These are phyloP conservation scores for Falco cherrug DNA, from an alignment of 2,797 vertebrate species.

Conservation along the genomic window DNA sequence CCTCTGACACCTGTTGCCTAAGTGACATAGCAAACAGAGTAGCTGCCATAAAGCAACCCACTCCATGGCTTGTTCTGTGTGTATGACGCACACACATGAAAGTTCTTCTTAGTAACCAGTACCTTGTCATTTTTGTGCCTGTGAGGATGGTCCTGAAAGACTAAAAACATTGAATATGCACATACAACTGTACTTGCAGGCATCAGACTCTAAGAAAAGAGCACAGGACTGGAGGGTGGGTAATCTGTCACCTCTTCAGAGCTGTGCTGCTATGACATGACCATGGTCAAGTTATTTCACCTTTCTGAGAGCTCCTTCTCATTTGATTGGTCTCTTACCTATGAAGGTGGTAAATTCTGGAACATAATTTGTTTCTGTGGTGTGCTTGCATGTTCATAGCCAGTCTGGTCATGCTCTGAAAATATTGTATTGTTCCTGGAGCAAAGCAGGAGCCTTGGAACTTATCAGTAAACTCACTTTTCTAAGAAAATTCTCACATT, in stretches of 20 bases:
- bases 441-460: neutral
- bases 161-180: fast-evolving
- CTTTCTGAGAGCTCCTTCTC: neutral
- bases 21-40: neutral
- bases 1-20: neutral
- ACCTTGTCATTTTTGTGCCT: neutral
- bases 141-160: neutral
- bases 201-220: neutral
- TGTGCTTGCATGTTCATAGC: neutral
- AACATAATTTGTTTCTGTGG: neutral
- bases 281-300: neutral
- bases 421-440: neutral
- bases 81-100: neutral
- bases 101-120: neutral
- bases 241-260: neutral
- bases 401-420: neutral
- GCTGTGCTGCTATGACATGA: neutral
- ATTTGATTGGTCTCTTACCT: neutral
- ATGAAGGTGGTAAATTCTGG: neutral
- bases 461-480: neutral
- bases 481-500: neutral
- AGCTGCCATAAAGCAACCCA: neutral
- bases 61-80: neutral
- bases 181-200: neutral
- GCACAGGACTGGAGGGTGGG: neutral